Conservation (phyloP, 2,113 vertebrate genomes). For the Willisornis vidua region DNA sequence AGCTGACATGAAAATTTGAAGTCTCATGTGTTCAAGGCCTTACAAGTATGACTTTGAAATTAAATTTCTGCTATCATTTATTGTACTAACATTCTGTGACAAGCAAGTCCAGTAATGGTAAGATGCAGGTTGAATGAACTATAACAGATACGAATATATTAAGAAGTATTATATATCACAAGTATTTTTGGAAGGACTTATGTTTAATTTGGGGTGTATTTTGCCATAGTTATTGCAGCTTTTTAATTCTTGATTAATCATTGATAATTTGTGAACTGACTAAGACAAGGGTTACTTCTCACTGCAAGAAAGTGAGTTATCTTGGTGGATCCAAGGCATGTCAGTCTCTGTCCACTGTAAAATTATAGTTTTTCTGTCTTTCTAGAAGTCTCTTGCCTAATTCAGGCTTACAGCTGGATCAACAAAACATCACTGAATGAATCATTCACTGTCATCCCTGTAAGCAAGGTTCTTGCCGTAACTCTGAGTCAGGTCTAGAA, state of each 20-base stretch:
- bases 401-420: conserved; percentile 56
- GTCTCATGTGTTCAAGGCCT: background rate
- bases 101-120: background rate
- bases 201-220: background rate
- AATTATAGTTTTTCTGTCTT: conserved; percentile 31
- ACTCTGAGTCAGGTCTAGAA: conserved; percentile 53
- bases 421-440: conserved; percentile 49
- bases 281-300: background rate
- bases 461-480: conserved; percentile 40
- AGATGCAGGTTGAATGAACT: background rate
- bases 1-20: background rate
- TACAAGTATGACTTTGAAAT: background rate
- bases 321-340: conserved; percentile 29
- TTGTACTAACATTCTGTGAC: background rate
- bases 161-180: background rate
- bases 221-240: background rate
- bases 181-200: background rate
- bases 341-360: conserved; percentile 32
- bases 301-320: conserved; percentile 36
- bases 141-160: background rate
- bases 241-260: conserved; percentile 12
- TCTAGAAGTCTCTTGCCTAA: conserved; percentile 42
- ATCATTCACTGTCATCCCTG: conserved; percentile 11
- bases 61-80: background rate
- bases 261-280: conserved; percentile 15